Evolutionary conservation across 2,888 invertebrate genomes (phyloP), one percentile per base, ranked within the genome.

Genomic region (Reticulitermes lucifugus): DNA sequence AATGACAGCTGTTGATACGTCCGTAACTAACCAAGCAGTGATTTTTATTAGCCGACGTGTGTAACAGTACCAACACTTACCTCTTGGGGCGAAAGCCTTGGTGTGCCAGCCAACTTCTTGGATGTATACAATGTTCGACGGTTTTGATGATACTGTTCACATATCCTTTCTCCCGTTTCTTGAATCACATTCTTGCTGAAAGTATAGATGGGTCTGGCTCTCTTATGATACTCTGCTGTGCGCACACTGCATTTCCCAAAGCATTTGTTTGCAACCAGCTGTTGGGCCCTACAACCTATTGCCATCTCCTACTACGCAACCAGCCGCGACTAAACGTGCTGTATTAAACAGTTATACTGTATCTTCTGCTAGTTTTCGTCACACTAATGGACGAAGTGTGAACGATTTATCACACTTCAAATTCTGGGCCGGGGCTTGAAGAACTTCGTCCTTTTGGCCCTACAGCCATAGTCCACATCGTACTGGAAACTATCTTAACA

Each of bases 31-130:
- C 14, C 51, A 12, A 6, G 51, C 14, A 51, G 10, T 12, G 9
- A 14, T 51, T 1, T 51, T 51, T 12, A 51, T 51, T 51, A 51
- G 14, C 51, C 14, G 51, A 51, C 14, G 9, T 1, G 14, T 51
- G 51, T 9, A 51, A 14, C 9, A 51, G 10, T 51, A 35, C 4
- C 35, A 35, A 71, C 6, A 77, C 87, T 86, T 88, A 91, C 91
- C 89, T 91, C 91, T 87, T 91, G 91, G 35, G 91, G 91, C 29
- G 91, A 90, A 71, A 91, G 90, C 79, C 90, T 88, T 35, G 91
- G 90, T 89, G 84, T 85, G 18, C 70, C 86, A 55, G 55, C 51
- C n/a, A 83, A 41, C 65, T 79, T 85, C 9, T 51, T 79, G 22
- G 86, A 79, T 18, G 85, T 85, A 65, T 77, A 82, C 9, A 86